Conservation (phyloP, 2,888 invertebrate genomes). For the Odontothrips loti region DNA sequence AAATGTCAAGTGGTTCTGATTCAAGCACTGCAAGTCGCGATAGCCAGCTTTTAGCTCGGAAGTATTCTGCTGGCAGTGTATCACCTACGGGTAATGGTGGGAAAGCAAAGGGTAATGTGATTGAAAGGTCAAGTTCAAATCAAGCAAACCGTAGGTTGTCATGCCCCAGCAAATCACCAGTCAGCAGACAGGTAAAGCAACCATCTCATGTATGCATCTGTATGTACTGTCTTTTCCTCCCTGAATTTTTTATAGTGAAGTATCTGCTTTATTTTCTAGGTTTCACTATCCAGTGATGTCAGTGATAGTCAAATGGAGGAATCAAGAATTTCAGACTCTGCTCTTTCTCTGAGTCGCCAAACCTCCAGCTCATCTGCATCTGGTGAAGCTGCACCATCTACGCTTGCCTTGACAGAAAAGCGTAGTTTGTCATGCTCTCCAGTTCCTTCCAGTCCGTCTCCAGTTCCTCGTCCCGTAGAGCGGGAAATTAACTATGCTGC, state of each 20-base stretch:
- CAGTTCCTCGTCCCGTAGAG: conserved; percentile 45
- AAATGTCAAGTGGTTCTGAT: conserved; percentile 21
- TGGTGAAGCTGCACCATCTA: background rate
- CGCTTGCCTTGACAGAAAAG: conserved; percentile 38
- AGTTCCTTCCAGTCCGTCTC: conserved; percentile 23
- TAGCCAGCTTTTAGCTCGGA: conserved; percentile 2
- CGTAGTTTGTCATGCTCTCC: conserved; percentile 34
- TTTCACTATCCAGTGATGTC: conserved; percentile 20
- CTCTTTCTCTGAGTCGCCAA: background rate
- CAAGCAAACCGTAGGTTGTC: conserved; percentile 1
- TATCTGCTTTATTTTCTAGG: background rate
- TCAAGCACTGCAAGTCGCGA: conserved; percentile 10
- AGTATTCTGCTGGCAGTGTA: background rate
- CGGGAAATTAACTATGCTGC: conserved; percentile 42
- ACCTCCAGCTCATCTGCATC: background rate
- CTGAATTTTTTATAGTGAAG: background rate
- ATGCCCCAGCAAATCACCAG: background rate
- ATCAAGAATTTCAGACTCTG: background rate
- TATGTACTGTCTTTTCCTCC: background rate
- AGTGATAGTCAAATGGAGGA: conserved; percentile 15
- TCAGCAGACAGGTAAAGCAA: background rate
- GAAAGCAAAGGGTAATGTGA: background rate
- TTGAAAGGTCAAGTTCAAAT: background rate
- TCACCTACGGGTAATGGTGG: background rate
- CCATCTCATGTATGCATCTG: background rate